These are phyloP conservation scores for Hypomecis punctinalis DNA, from an alignment of 2,888 invertebrate species.

Conservation along the genomic window DNA sequence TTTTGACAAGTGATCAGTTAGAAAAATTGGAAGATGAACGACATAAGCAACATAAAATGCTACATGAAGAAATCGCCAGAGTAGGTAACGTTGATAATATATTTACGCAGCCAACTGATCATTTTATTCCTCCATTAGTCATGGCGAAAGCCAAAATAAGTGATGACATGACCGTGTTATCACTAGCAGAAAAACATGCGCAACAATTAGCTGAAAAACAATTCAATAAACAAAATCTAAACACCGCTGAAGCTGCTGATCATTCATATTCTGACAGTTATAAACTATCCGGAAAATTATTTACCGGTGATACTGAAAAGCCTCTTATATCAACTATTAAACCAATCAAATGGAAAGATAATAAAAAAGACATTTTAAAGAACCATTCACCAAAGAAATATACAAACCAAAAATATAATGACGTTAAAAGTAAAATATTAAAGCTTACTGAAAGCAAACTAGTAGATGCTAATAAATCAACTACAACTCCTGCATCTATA, in stretches of 20 bases:
- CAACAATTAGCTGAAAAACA: conserved; percentile 73
- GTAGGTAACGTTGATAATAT: conserved; percentile 77
- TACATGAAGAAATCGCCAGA: conserved; percentile 76
- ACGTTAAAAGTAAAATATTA: conserved; percentile 57
- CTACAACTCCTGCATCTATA: conserved; percentile 34
- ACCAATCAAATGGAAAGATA: conserved; percentile 47
- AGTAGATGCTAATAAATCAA: conserved; percentile 45
- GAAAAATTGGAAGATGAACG: conserved; percentile 73
- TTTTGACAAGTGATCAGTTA: conserved; percentile 60
- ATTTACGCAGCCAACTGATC: conserved; percentile 80
- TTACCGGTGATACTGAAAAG: conserved; percentile 39
- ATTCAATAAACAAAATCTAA: conserved; percentile 51
- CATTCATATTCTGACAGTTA: conserved; percentile 28
- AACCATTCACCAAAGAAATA: conserved; percentile 70
- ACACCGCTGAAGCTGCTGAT: conserved; percentile 28
- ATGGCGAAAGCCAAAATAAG: conserved; percentile 82
- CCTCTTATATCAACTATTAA: conserved; percentile 43
- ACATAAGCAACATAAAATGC: conserved; percentile 72
- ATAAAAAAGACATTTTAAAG: conserved; percentile 62
- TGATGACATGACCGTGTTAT: conserved; percentile 80
- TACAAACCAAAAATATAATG: conserved; percentile 59
- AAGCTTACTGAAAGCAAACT: conserved; percentile 53
- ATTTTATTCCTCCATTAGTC: conserved; percentile 80
- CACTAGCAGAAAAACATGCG: conserved; percentile 78
- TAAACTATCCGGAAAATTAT: conserved; percentile 5